These are phyloP conservation scores for Aurelia aurita DNA, from an alignment of 30 jellyfish, hydroid and myxozoan genomes.

Conservation along the genomic window DNA sequence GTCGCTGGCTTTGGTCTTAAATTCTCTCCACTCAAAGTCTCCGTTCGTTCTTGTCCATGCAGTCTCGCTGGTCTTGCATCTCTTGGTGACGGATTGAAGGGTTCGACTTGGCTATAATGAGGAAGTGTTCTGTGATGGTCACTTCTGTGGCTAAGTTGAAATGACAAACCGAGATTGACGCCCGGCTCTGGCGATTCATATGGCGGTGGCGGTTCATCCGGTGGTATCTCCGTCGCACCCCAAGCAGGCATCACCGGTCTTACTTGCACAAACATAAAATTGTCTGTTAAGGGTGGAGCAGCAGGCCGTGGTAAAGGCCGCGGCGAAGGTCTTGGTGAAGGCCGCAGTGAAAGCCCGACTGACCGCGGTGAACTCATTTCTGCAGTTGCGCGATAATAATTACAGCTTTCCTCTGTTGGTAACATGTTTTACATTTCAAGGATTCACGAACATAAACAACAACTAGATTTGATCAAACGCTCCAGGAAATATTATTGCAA, in stretches of 20 bases:
- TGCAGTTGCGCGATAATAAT: too few relatives aligned
- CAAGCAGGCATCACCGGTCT: conserved; percentile 40
- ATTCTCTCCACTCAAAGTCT: conserved; percentile 3
- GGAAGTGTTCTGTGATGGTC: too few relatives aligned
- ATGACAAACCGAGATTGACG: background rate
- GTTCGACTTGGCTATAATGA: too few relatives aligned
- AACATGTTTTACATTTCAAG: too few relatives aligned
- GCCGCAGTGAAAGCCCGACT: too few relatives aligned
- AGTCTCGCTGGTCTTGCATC: too few relatives aligned
- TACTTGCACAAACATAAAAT: background rate
- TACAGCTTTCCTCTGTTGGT: too few relatives aligned
- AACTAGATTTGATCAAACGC: too few relatives aligned
- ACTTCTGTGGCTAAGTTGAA: background rate
- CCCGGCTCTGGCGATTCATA: conserved; percentile 29
- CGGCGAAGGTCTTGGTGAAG: background rate
- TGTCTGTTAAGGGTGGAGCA: conserved; percentile 23
- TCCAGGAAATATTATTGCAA: too few relatives aligned
- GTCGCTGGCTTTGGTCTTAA: background rate
- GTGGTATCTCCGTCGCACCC: background rate
- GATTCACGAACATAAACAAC: too few relatives aligned
- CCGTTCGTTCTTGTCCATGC: background rate
- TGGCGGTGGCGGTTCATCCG: conserved; percentile 53
- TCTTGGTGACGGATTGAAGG: too few relatives aligned
- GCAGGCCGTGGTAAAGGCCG: conserved; percentile 21
- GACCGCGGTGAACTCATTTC: too few relatives aligned